A percentile compares a stretch with the other conserved stretches of the same genome.
These are phyloP conservation scores for Kryptopterus vitreolus DNA, from an alignment of 2,797 vertebrate species.

Conservation along the genomic window DNA sequence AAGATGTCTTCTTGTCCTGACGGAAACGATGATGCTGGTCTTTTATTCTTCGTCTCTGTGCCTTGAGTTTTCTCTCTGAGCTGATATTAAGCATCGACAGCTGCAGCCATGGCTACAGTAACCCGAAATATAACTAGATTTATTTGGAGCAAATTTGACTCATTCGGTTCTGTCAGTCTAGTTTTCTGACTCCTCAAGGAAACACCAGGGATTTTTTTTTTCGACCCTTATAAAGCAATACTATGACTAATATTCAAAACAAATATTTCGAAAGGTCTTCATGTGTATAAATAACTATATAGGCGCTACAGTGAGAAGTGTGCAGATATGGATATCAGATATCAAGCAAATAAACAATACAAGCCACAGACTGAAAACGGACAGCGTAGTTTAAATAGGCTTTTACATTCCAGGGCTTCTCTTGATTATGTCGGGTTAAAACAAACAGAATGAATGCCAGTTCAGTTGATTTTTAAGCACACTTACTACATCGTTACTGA, in stretches of 20 bases:
- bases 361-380: too few relatives aligned
- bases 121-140: constrained; percentile 1
- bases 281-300: neutral
- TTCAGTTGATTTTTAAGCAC: too few relatives aligned
- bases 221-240: neutral
- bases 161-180: neutral
- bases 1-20: constrained; percentile 9
- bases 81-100: constrained; percentile 3
- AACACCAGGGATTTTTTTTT: neutral
- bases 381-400: too few relatives aligned
- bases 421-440: too few relatives aligned
- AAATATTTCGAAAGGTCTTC: neutral
- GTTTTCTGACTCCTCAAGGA: neutral
- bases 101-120: constrained; percentile 10
- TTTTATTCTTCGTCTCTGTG: neutral
- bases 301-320: neutral
- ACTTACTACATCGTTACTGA: too few relatives aligned
- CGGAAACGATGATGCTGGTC: neutral
- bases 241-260: neutral
- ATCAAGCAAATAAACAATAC: neutral
- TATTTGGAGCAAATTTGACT: constrained; percentile 6
- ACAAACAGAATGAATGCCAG: too few relatives aligned
- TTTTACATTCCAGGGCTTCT: too few relatives aligned
- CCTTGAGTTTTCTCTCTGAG: neutral
- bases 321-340: neutral